A percentile compares a stretch with the other conserved stretches of the same genome.
Conservation (phyloP, 2,888 invertebrate species). For the Caenorhabditis sulstoni region DNA sequence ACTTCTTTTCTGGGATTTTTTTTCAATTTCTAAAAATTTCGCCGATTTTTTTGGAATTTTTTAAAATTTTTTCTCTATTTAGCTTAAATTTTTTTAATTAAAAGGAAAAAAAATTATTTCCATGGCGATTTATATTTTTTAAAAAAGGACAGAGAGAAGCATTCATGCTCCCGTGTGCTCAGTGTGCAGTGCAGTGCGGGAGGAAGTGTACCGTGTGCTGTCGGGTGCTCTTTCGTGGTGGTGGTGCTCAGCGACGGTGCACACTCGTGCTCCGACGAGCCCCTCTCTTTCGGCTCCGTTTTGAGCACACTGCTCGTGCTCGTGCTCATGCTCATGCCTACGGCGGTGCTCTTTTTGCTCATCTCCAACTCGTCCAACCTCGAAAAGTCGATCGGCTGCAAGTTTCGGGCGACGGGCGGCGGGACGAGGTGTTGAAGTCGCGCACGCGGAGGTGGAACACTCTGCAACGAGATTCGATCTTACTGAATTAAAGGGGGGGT, state of each 20-base stretch:
- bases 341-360: neutral
- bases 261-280: too few relatives aligned
- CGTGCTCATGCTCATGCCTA: neutral
- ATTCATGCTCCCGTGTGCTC: conserved; percentile 7
- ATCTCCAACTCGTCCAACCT: conserved; percentile 4
- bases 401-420: neutral
- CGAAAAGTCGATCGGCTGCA: too few relatives aligned
- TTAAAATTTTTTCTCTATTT: neutral
- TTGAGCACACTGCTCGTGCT: too few relatives aligned
- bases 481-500: too few relatives aligned
- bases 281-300: too few relatives aligned
- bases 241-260: too few relatives aligned
- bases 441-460: neutral
- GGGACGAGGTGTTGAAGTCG: conserved; percentile 4
- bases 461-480: too few relatives aligned
- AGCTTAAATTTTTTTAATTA: neutral
- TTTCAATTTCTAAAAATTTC: neutral
- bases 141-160: neutral
- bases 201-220: conserved; percentile 1
- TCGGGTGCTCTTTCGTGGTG: too few relatives aligned
- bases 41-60: neutral
- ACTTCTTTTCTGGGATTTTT: too few relatives aligned
- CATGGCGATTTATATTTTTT: neutral
- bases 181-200: too few relatives aligned
- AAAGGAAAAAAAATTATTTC: neutral